Conservation (phyloP, 2,888 invertebrate species). For the Escarpia spicata region DNA sequence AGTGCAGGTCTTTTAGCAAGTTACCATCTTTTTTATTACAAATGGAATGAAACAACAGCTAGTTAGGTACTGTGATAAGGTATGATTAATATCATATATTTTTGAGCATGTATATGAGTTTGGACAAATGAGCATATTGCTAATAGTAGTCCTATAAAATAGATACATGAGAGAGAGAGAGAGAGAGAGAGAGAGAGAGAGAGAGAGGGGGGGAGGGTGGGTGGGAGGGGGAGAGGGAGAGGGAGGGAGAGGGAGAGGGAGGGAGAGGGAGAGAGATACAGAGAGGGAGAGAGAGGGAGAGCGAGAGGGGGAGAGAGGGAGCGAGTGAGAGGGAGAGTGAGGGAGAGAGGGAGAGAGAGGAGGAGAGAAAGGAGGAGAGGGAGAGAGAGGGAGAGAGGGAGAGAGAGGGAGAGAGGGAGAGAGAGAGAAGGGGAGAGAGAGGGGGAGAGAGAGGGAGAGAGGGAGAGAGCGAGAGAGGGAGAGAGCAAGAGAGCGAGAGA, state of each 20-base stretch:
- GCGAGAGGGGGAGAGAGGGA: neutral
- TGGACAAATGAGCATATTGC: neutral
- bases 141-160: neutral
- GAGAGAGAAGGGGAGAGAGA: neutral
- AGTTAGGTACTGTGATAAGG: neutral
- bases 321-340: slow-evolving; percentile 30
- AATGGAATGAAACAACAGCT: neutral
- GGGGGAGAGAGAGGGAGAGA: neutral
- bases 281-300: neutral
- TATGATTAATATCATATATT: neutral
- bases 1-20: neutral
- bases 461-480: neutral
- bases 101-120: neutral
- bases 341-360: neutral
- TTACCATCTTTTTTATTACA: neutral
- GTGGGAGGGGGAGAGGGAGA: neutral
- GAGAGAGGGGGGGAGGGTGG: slow-evolving; percentile 14
- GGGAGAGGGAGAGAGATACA: neutral
- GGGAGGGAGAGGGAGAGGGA: neutral
- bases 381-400: neutral
- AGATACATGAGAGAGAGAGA: neutral
- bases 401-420: neutral
- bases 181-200: slow-evolving; percentile 31
- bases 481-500: neutral
- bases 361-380: neutral